A percentile compares a stretch with the other conserved stretches of the same genome.
Evolutionary conservation across 1,140 invertebrate species (phyloP).

Genomic region (Trichogramma pretiosum): DNA sequence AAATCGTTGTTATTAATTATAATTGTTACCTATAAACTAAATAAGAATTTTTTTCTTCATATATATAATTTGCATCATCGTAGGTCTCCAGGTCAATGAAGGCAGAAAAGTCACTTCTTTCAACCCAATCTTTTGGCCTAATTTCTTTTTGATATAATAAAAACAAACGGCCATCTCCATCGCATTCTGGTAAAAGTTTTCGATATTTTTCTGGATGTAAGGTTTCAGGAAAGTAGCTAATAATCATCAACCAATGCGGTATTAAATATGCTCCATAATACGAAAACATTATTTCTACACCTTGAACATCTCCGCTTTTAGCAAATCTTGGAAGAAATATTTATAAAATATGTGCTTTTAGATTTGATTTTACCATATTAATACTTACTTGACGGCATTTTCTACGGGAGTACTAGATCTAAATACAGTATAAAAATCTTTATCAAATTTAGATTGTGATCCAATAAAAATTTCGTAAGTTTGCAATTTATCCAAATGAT

Average conservation of each 20-base stretch:
- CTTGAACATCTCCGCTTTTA: conserved; percentile 50
- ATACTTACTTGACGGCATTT: conserved; percentile 43
- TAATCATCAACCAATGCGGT: conserved; percentile 60
- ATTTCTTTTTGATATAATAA: conserved; percentile 44
- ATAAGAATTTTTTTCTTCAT: conserved; percentile 30
- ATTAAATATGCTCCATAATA: conserved; percentile 58
- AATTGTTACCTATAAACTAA: conserved; percentile 23
- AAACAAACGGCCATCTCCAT: conserved; percentile 45
- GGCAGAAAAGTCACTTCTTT: conserved; percentile 50
- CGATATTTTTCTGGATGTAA: conserved; percentile 60
- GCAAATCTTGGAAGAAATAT: conserved; percentile 38
- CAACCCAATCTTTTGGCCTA: conserved; percentile 58
- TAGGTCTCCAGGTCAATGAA: conserved; percentile 25
- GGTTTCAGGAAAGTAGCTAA: conserved; percentile 72
- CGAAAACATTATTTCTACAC: conserved; percentile 60
- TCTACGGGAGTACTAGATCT: conserved; percentile 49
- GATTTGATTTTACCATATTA: too few relatives aligned
- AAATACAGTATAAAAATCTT: conserved; percentile 53
- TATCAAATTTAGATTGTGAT: conserved; percentile 41
- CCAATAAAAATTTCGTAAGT: conserved; percentile 55
- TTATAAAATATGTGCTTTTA: too few relatives aligned
- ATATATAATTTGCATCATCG: conserved; percentile 30
- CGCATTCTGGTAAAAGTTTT: conserved; percentile 54
- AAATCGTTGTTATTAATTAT: conserved; percentile 8
- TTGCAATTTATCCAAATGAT: conserved; percentile 55